Evolutionary conservation across 2,113 vertebrate genomes (phyloP), one percentile per base, ranked within the genome.

Genomic region (Leptodactylus fuscus): DNA sequence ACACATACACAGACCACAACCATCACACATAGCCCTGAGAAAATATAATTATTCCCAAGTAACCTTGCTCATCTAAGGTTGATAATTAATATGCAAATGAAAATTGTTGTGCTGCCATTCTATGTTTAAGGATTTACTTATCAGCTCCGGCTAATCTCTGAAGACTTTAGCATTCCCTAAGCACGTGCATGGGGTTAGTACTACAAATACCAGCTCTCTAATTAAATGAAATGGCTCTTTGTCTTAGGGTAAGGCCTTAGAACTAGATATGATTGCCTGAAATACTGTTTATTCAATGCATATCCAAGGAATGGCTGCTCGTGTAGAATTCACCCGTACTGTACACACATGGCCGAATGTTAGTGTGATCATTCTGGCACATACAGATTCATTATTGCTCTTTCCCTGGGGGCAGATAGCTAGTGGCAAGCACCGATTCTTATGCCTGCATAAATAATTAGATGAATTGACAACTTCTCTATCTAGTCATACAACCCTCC

Each of bases 81-180:
- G 44, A 70, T 81, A 70, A 81, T 81, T 81, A 81, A 65, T 81
- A 81, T 81, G 80, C 62, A 81, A 81, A 81, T 81, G 51, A 70
- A 67, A 29, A 41, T 11, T 48, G 65, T 69, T 70, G 80, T 36
- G 22, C 27, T 70, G 80, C 49, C 69, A 41, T 74, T 83, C 34
- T 58, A 41, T 83, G 70, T n/a, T 60, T 46, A 55, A 74, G 81
- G 48, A 73, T 83, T 83, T 83, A 71, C 69, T 41, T 83, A 74
- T 74, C 81, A 74, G 32, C 34, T 60, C 22, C 48, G 60, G 74
- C 55, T 34, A 83, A 51, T 51, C 81, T 53, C 48, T 38, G 29
- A 53, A 51, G 65, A 34, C 55, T 48, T 83, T 83, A 73, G 55
- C n/a, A 29, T 60, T 51, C 69, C 69, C 65, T 38, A 44, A 73